Evolutionary conservation across 2,113 vertebrate species (phyloP).

Genomic region (Cephalopterus ornatus): DNA sequence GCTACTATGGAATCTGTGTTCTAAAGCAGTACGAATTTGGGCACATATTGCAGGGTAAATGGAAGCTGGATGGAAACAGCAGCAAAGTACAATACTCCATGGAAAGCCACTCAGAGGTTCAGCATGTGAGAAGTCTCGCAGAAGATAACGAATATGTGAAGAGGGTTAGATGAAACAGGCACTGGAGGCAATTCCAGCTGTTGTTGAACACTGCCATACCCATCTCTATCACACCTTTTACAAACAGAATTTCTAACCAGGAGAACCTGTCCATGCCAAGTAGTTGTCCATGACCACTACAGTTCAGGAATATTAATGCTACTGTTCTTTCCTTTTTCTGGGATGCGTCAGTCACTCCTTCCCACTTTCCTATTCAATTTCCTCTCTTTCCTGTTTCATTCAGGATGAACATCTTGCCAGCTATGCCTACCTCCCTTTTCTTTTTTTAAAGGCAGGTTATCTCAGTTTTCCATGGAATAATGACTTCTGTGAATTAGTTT

Average conservation of each 20-base stretch:
- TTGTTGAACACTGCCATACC: background rate
- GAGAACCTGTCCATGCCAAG: background rate
- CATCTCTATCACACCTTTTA: background rate
- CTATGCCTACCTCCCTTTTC: background rate
- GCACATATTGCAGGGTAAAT: background rate
- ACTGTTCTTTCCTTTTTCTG: background rate
- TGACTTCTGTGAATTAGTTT: background rate
- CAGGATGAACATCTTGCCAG: background rate
- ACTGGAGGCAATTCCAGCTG: background rate
- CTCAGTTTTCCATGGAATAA: background rate
- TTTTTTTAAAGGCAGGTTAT: background rate
- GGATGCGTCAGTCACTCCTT: background rate
- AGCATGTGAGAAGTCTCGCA: accelerated
- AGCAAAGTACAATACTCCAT: background rate
- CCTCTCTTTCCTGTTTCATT: background rate
- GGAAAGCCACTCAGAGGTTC: background rate
- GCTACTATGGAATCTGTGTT: background rate
- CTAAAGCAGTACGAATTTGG: background rate
- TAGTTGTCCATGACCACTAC: accelerated
- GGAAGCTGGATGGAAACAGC: background rate
- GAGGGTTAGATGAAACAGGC: background rate
- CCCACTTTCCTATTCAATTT: background rate
- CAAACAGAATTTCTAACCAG: background rate
- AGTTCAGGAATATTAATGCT: background rate
- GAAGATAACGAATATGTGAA: background rate